phyloP scores from a whole-genome alignment of 2,888 invertebrate genomes.

The Drosophila fulvimacula region DNA sequence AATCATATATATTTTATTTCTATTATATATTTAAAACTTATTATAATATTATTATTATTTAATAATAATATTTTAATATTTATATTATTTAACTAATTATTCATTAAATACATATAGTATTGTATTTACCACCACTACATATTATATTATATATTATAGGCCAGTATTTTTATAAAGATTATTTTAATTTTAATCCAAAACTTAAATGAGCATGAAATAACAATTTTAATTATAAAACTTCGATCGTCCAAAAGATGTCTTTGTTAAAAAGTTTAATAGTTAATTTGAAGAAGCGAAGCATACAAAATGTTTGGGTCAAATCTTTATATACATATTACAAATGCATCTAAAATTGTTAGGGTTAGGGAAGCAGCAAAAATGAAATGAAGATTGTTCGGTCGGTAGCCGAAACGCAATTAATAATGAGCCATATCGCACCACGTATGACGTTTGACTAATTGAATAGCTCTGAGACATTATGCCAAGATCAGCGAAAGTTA shows the following conservation, averaged over 20 bases:
- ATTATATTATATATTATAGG: too few species aligned
- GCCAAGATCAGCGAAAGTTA: slow-evolving; percentile 75
- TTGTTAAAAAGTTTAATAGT: neutral
- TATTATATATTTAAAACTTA: too few species aligned
- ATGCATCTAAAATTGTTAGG: neutral
- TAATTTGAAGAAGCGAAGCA: neutral
- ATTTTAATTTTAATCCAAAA: neutral
- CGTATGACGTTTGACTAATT: slow-evolving; percentile 80
- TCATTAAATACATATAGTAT: too few species aligned
- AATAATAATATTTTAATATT: too few species aligned
- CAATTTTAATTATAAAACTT: neutral
- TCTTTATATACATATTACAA: neutral
- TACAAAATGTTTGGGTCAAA: neutral
- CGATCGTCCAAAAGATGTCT: neutral
- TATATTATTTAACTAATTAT: too few species aligned
- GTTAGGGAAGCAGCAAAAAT: neutral
- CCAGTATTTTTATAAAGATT: neutral
- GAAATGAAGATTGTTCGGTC: neutral
- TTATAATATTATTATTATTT: too few species aligned
- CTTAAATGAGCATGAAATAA: neutral
- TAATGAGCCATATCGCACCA: slow-evolving; percentile 70
- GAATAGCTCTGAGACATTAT: slow-evolving; percentile 75
- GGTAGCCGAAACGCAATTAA: slow-evolving; percentile 66
- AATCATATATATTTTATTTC: too few species aligned
- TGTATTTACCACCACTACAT: too few species aligned